A percentile compares a stretch with the other conserved stretches of the same genome.
These are phyloP conservation scores for Himalopsyche kuldschensis DNA, from an alignment of 2,888 invertebrate genomes.

Conservation along the genomic window DNA sequence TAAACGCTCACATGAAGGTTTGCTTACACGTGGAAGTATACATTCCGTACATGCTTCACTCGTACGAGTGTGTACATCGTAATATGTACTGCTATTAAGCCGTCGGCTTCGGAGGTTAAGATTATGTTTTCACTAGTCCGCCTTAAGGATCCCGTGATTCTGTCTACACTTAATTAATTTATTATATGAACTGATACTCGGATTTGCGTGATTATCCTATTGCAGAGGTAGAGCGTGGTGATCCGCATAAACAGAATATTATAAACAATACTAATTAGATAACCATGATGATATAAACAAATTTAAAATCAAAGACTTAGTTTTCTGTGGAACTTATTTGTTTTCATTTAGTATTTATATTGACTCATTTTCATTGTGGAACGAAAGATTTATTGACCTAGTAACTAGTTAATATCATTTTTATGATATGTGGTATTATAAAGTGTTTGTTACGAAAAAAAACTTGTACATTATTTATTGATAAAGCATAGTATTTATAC, in stretches of 20 bases:
- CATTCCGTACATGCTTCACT: background rate
- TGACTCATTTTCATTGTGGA: too few species aligned
- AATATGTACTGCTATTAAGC: background rate
- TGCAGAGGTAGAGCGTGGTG: background rate
- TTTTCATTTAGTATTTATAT: too few species aligned
- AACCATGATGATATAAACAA: background rate
- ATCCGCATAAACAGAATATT: background rate
- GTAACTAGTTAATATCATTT: too few species aligned
- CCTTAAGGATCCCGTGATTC: background rate
- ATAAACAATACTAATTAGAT: background rate
- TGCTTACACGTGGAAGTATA: background rate
- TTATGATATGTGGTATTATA: too few species aligned
- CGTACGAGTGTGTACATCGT: background rate
- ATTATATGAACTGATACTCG: background rate
- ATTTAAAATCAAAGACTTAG: too few species aligned
- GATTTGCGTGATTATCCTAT: background rate
- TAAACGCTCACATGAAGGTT: background rate
- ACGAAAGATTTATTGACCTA: too few species aligned
- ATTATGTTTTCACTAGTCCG: background rate
- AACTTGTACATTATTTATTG: too few species aligned
- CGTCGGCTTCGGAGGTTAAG: background rate
- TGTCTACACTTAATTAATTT: background rate
- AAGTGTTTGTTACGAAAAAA: too few species aligned
- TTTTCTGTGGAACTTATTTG: too few species aligned
- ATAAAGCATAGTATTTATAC: too few species aligned